Conservation (phyloP, 2,888 invertebrate genomes). For the Dione juno region DNA sequence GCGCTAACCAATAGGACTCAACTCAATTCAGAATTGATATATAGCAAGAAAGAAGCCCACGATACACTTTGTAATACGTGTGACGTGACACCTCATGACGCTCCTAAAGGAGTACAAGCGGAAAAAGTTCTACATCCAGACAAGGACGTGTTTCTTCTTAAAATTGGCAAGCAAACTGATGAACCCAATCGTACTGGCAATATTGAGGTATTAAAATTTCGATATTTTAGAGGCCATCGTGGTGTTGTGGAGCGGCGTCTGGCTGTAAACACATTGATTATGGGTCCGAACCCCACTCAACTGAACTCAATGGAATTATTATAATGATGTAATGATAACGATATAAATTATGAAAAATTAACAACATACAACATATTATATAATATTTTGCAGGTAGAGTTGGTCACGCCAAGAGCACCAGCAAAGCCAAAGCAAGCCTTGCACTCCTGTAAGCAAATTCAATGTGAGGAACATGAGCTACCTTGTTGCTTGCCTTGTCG, state of each 20-base stretch:
- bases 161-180: slow-evolving; percentile 89
- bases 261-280: no score
- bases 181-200: slow-evolving; percentile 84
- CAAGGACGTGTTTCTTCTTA: slow-evolving; percentile 88
- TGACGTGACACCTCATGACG: slow-evolving; percentile 77
- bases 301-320: no score
- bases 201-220: slow-evolving; percentile 80
- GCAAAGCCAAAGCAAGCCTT: slow-evolving; percentile 82
- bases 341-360: no score
- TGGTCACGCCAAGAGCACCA: slow-evolving; percentile 88
- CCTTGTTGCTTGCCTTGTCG: slow-evolving; percentile 65
- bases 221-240: no score
- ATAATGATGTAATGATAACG: no score
- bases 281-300: no score
- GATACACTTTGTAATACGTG: slow-evolving; percentile 65
- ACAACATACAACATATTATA: no score
- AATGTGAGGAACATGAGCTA: slow-evolving; percentile 85
- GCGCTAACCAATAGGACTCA: slow-evolving; percentile 65
- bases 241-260: no score
- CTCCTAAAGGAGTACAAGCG: slow-evolving; percentile 81
- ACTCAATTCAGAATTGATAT: slow-evolving; percentile 69
- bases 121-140: slow-evolving; percentile 86
- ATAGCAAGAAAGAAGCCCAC: slow-evolving; percentile 63
- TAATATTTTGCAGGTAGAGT: slow-evolving; percentile 82
- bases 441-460: slow-evolving; percentile 86